Evolutionary conservation across 2,113 vertebrate species (phyloP), one percentile per base, ranked within the genome.

Genomic region (Melanotaenia duboulayi): DNA sequence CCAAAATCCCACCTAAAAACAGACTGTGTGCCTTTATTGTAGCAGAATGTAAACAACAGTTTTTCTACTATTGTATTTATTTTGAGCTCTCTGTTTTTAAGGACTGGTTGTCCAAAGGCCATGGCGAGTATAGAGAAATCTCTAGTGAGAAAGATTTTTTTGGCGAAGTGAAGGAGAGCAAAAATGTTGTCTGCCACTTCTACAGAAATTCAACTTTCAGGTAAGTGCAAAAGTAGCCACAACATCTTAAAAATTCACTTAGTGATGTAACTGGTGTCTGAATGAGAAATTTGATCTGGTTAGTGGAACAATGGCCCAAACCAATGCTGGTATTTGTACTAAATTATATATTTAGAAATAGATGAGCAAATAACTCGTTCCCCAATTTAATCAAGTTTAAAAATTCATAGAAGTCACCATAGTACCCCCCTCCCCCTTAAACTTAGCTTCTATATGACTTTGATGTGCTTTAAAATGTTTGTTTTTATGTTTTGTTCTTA

Each of bases 31-130:
- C 52, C 39, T 4, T 40, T 19, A 42, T 23, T 24, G 16, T 35
- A 9, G 7, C 49, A 0, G 0, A 35, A 8, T 49, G 23, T 32
- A 39, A 39, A 12, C 55, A 52, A 40, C 25, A 24, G n/a, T 49
- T 56, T 49, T 56, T 48, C 22, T 17, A 17, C 22, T 70, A 42
- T 61, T 79, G 50, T 71, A 19, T 46, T 76, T 9, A 74, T 11
- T 5, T 17, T 6, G 4, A 2, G 11, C 28, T 49, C 5, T 90
- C 13, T 57, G 11, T 46, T 87, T 89, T 74, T 13, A 49, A 99
- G 98, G 98, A 99, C 80, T 99, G 96, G 96, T 86, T 98, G 82
- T 96, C 95, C 51, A 98, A 99, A 95, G 97, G 97, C 69, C 98
- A 99, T 24, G 98, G 96, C 10, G 97, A 98, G 87, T 98, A 97